Evolutionary conservation across 1,140 invertebrate genomes (phyloP).

Genomic region (Polyergus mexicanus): DNA sequence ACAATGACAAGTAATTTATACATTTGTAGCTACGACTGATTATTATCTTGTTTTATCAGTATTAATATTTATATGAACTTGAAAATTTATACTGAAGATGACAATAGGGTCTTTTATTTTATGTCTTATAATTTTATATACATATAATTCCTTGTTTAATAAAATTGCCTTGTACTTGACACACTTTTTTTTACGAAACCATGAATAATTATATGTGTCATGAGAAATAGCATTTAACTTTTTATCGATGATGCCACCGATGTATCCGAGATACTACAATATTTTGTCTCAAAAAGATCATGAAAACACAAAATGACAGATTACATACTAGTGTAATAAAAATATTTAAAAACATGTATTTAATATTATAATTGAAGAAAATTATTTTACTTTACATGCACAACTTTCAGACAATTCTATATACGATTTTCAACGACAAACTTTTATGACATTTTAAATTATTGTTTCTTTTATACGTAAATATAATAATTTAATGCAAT

Average conservation of each 20-base stretch:
- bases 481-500: not conserved
- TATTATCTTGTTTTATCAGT: not conserved
- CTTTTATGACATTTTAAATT: no score
- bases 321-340: no score
- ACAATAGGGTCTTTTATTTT: not conserved
- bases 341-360: no score
- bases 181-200: not conserved
- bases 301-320: no score
- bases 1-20: constrained; percentile 3
- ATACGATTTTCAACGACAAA: no score
- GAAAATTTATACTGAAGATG: not conserved
- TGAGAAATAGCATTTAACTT: not conserved
- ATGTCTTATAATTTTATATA: not conserved
- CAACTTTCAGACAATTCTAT: no score
- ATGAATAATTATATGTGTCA: not conserved
- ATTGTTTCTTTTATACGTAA: no score
- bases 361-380: no score
- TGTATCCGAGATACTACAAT: no score
- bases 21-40: not conserved
- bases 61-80: not conserved
- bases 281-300: no score
- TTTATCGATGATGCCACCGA: no score
- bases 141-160: not conserved
- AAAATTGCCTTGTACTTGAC: not conserved
- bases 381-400: no score